phyloP scores from a whole-genome alignment of 2,888 invertebrate species.

The Petrophora chlorosata region DNA sequence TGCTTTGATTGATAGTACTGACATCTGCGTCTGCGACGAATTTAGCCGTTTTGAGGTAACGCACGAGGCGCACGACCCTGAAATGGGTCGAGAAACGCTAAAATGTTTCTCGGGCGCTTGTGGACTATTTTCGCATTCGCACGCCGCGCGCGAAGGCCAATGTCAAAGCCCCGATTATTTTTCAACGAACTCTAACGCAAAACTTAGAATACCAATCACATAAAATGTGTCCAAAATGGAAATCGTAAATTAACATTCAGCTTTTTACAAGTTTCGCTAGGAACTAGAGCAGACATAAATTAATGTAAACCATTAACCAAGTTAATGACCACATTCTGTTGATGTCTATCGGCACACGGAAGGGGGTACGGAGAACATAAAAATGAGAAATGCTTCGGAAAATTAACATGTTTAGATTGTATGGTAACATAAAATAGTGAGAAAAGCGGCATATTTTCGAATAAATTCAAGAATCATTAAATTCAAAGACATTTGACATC shows the following conservation, averaged over 20 bases:
- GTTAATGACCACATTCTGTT: conserved; percentile 25
- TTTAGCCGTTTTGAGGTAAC: conserved; percentile 46
- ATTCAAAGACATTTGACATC: too few species aligned
- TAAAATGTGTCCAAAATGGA: conserved; percentile 8
- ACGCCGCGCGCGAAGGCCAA: conserved; percentile 22
- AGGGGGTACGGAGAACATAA: conserved; percentile 10
- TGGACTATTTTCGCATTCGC: conserved; percentile 14
- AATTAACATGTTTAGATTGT: conserved; percentile 14
- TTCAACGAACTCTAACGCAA: conserved; percentile 14
- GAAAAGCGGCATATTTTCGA: too few species aligned
- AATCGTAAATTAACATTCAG: conserved; percentile 6
- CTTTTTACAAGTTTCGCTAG: conserved; percentile 13
- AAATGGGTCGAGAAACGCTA: conserved; percentile 35
- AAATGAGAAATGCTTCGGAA: conserved; percentile 8
- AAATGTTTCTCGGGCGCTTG: conserved; percentile 32
- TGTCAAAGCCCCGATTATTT: conserved; percentile 14
- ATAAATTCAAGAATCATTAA: not conserved
- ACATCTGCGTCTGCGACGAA: too few species aligned
- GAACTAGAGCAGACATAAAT: conserved; percentile 25
- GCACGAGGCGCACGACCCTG: conserved; percentile 49
- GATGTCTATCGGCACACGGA: conserved; percentile 27
- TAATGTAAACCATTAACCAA: conserved; percentile 22
- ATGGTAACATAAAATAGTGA: too few species aligned
- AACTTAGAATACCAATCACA: conserved; percentile 6
- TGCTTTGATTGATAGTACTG: too few species aligned